A percentile compares a stretch with the other conserved stretches of the same genome.
Evolutionary conservation across 2,113 vertebrate genomes (phyloP).

Genomic region (Nesoenas mayeri): DNA sequence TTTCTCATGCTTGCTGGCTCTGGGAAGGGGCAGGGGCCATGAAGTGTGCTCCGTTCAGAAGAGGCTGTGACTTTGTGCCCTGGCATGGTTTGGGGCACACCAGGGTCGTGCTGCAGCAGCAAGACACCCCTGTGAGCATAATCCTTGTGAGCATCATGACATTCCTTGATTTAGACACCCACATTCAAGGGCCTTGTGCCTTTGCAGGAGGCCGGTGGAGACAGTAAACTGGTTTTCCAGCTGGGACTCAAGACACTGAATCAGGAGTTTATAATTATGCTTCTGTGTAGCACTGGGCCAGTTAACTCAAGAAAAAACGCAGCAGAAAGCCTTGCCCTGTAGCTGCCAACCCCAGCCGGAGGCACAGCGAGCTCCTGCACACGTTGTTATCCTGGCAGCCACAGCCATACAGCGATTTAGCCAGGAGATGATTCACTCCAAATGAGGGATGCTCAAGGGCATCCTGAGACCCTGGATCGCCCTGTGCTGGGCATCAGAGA

Average conservation of each 20-base stretch:
- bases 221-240: not conserved
- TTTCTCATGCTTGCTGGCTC: fast-evolving
- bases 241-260: not conserved
- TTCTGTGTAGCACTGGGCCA: fast-evolving
- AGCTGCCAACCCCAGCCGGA: not conserved
- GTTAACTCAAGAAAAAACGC: not conserved
- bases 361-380: not conserved
- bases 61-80: not conserved
- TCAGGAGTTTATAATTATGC: not conserved
- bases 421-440: not conserved
- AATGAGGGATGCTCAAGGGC: not conserved
- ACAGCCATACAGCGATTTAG: fast-evolving
- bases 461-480: not conserved
- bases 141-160: fast-evolving
- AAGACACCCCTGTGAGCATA: not conserved
- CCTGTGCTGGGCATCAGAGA: not conserved
- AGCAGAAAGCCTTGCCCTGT: not conserved
- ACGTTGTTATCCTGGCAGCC: not conserved
- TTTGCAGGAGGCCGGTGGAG: not conserved
- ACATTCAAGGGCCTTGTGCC: not conserved
- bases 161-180: fast-evolving
- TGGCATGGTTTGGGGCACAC: not conserved
- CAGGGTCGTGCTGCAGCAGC: not conserved
- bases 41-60: fast-evolving
- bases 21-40: not conserved